Evolutionary conservation across 2,113 vertebrate species (phyloP).

Genomic region (Aldabrachelys gigantea): DNA sequence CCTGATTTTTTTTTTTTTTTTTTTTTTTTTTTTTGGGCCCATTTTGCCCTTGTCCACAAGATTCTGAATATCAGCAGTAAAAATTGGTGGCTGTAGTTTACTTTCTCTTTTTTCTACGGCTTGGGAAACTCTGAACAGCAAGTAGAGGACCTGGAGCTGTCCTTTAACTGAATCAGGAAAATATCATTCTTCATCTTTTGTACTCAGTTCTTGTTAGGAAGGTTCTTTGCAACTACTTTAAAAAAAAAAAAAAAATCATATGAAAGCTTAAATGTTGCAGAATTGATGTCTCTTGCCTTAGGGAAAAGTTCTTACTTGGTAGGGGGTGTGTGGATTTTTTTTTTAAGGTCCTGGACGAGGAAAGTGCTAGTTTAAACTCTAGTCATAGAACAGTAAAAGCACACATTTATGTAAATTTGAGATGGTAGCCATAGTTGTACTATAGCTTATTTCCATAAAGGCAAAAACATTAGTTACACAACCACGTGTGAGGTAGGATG

Average conservation of each 20-base stretch:
- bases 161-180: neutral
- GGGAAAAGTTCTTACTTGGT: neutral
- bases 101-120: neutral
- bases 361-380: neutral
- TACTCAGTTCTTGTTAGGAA: neutral
- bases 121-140: neutral
- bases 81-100: neutral
- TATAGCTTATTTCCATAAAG: neutral
- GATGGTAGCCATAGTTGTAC: neutral
- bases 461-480: neutral
- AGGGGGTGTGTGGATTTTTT: rapidly evolving
- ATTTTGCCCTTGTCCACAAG: neutral
- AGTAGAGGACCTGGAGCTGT: neutral
- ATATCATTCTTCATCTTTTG: neutral
- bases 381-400: neutral
- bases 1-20: neutral
- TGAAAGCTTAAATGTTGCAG: neutral
- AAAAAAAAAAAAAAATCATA: no score
- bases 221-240: neutral
- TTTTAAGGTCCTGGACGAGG: neutral
- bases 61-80: neutral
- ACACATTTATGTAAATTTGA: neutral
- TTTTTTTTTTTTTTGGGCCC: neutral
- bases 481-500: neutral
- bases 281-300: neutral